phyloP scores from a whole-genome alignment of 2,113 vertebrate genomes.

The Prunella fulvescens region DNA sequence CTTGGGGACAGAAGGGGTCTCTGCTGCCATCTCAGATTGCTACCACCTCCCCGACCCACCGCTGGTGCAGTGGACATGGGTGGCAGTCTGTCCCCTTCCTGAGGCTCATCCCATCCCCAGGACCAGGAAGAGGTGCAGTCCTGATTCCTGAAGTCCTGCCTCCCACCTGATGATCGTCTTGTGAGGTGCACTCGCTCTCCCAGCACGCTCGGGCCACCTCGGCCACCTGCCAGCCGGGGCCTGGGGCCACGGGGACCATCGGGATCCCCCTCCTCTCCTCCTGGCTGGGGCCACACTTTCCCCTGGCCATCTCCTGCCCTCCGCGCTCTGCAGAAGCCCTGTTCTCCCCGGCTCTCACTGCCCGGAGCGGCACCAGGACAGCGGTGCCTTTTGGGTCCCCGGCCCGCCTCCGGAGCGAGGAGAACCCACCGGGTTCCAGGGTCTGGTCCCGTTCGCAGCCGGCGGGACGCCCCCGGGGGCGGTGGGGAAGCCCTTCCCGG shows the following conservation, averaged over 20 bases:
- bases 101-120: not conserved
- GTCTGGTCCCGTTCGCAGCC: not conserved
- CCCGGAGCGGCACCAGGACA: not conserved
- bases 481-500: not conserved
- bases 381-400: not conserved
- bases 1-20: not conserved
- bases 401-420: accelerated
- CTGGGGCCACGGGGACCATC: accelerated
- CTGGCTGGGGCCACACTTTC: not conserved
- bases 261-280: too few species aligned
- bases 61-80: accelerated
- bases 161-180: not conserved
- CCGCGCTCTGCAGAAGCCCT: not conserved
- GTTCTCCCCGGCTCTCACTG: not conserved
- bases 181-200: not conserved
- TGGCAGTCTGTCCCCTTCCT: not conserved
- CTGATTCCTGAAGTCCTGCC: not conserved
- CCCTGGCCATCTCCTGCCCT: not conserved
- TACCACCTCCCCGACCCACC: accelerated
- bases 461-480: not conserved
- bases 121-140: not conserved
- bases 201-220: too few species aligned
- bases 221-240: not conserved
- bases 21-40: not conserved
- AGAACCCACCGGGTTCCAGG: accelerated